Evolutionary conservation across 2,888 invertebrate species (phyloP), one percentile per base, ranked within the genome.

Genomic region (Athetis lepigone): DNA sequence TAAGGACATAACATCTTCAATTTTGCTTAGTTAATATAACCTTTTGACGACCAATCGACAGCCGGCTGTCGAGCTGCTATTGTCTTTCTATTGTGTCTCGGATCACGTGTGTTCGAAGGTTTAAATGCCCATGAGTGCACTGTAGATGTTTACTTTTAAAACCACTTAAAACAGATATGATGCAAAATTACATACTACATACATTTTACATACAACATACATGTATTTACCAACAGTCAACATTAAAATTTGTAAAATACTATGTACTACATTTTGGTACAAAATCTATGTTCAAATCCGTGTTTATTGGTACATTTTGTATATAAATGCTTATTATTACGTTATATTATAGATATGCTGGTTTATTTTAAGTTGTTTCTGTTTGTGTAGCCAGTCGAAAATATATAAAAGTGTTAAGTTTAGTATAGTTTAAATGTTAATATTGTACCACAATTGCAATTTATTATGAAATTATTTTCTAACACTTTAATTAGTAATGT

Each of bases 241-340:
- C 39, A 36, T 23, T 11, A 21, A 27, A 18, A 55, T 25, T 29
- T 42, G 3, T 18, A 27, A 29, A 4, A 13, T 18, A 40, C 27
- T 21, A 45, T 39, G 49, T 7, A 52, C 52, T 71, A 75, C 42
- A 39, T 43, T 47, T 36, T 42, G 23, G 50, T 71, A 75, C n/a
- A 75, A 72, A 72, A 72, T 75, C 75, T 70, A 70, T 55, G 5
- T 2, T 63, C 64, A 75, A 75, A 64, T 75, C 57, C 70, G 29
- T 57, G 39, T 68, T 23, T 51, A 47, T 46, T 57, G 57, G 42
- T 70, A 59, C 50, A n/a, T 27, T 50, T 58, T 0, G 18, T 49
- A 9, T 18, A 29, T 51, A 58, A 52, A 66, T 47, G 36, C 47
- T 73, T 59, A 59, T 42, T 4, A 25, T 40, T 61, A 60, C 0